These are phyloP conservation scores for Thinocorus orbignyianus DNA, from an alignment of 2,113 vertebrate genomes.

Conservation along the genomic window DNA sequence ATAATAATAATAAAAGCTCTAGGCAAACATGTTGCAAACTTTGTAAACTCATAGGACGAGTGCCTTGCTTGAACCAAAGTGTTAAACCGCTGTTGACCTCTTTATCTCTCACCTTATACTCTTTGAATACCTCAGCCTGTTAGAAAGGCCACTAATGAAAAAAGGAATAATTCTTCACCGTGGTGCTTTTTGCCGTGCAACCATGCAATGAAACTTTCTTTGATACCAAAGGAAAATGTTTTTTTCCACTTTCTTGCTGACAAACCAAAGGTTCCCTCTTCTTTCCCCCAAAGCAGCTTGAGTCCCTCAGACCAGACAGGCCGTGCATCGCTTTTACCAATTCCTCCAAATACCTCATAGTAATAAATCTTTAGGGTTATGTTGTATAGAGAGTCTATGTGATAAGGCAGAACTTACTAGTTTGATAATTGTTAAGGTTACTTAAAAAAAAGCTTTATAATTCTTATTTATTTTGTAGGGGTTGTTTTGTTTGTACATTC, in stretches of 20 bases:
- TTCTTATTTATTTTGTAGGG: constrained; percentile 91
- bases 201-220: constrained; percentile 97
- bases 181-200: constrained; percentile 97
- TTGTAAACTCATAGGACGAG: constrained; percentile 98
- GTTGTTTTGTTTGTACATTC: constrained; percentile 71
- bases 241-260: constrained; percentile 88
- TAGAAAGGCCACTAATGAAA: constrained; percentile 95
- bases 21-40: constrained; percentile 89
- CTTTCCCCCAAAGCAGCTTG: constrained; percentile 56
- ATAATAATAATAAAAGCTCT: constrained; percentile 72
- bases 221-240: constrained; percentile 93
- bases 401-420: constrained; percentile 93
- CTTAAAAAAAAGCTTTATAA: constrained; percentile 88
- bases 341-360: constrained; percentile 99
- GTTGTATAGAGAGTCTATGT: constrained; percentile 96
- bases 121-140: constrained; percentile 99
- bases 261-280: constrained; percentile 92
- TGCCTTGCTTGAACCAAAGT: constrained; percentile 99
- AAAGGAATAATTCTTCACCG: constrained; percentile 92
- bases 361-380: constrained; percentile 95
- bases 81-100: constrained; percentile 99
- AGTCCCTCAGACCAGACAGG: constrained; percentile 81
- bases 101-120: constrained; percentile 91
- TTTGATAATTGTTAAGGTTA: constrained; percentile 92
- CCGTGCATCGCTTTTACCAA: constrained; percentile 93